Base-by-base conservation (phyloP, 2,113 vertebrate species). In the Thamnophis sirtalis region DNA sequence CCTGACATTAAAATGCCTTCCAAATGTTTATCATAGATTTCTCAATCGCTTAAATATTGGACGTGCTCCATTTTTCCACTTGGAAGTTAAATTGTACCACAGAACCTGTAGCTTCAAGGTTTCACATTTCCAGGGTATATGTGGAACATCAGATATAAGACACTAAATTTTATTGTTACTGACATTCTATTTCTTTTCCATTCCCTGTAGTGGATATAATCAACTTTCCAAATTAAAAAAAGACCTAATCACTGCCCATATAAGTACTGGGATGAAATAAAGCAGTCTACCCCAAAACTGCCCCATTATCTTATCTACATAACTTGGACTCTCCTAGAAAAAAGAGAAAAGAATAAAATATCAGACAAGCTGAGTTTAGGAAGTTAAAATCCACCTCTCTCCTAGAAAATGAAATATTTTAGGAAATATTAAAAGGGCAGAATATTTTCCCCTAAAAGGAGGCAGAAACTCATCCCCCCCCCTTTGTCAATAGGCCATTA, bases 11-110 rank as follows among this genome's bases (percentile, higher is more conserved):
- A 95, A 92, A 90, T 90, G 92, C 90, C 87, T 96, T 96, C 96
- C 96, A 96, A 97, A 96, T 96, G 96, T 95, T 97, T 97, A 95
- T 97, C 95, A 94, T 95, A 95, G 93, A 92, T 96, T 96, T 94
- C 93, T 93, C 87, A 0, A 49, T 87, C 93, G 95, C 92, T 94
- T 95, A 95, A 80, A 95, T 94, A 55, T 93, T 96, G 96, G 95
- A 96, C 58, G 92, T 93, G 68, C 33, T 96, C 94, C 94, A 95
- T 94, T 4, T 96, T 95, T 96, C 96, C 94, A 93, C 94, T 95
- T 89, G 49, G 92, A 95, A 92, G 93, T 87, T 84, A 93, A 63
- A 84, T 88, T 94, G 92, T 92, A 91, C 90, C n/a, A 26, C 56
- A 56, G 90, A 94, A 63, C 49, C 58, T 92, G 73, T 90, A 94